phyloP scores from a whole-genome alignment of 2,113 vertebrate genomes.

The Grammomys dolichurus region DNA sequence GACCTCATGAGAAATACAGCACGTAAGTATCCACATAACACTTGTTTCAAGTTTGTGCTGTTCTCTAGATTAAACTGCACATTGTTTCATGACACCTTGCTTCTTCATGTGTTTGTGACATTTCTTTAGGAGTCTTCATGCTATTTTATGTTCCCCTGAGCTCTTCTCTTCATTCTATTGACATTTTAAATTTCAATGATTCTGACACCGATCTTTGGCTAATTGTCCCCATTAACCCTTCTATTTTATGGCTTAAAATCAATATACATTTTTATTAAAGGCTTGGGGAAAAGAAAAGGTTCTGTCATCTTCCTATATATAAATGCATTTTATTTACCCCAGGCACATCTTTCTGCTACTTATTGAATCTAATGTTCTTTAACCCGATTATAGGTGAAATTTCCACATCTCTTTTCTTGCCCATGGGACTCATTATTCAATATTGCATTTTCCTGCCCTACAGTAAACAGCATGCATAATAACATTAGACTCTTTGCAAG shows the following conservation, averaged over 20 bases:
- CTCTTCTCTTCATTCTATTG: background rate
- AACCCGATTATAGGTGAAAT: constrained; percentile 71
- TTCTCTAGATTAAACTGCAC: background rate
- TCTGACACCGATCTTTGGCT: constrained; percentile 46
- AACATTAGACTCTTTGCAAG: constrained; percentile 41
- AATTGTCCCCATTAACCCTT: constrained; percentile 62
- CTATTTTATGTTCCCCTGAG: constrained; percentile 38
- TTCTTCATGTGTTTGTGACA: background rate
- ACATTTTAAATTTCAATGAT: constrained; percentile 55
- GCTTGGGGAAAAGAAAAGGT: background rate
- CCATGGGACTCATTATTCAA: constrained; percentile 65
- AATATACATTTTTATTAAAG: constrained; percentile 47
- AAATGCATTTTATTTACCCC: constrained; percentile 46
- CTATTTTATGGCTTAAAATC: constrained; percentile 54
- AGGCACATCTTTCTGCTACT: constrained; percentile 7
- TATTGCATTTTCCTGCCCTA: constrained; percentile 58
- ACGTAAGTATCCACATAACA: background rate
- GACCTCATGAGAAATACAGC: background rate
- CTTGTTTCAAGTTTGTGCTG: background rate
- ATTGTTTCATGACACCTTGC: background rate
- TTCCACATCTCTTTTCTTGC: constrained; percentile 55
- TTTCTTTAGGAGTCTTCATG: constrained; percentile 59
- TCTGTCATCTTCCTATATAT: constrained; percentile 19
- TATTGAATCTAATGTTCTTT: constrained; percentile 70
- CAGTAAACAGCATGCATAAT: constrained; percentile 55